Percentiles rank a stretch among this genome's conserved stretches.
These are phyloP conservation scores for Sphaeramia orbicularis DNA, from an alignment of 2,797 vertebrate genomes.

Conservation along the genomic window DNA sequence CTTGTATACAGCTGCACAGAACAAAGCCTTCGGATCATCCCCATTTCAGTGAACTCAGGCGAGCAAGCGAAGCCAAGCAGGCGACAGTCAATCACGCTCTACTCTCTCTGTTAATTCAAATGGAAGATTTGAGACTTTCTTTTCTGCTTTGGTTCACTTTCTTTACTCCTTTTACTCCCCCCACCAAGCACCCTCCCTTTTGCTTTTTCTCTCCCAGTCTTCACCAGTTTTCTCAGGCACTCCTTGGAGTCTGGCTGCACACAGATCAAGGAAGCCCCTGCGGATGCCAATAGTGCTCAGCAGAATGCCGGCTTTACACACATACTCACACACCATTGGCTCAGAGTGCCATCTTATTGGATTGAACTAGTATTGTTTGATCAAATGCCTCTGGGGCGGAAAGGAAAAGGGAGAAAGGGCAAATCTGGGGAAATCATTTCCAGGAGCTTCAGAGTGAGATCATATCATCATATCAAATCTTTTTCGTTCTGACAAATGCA, in stretches of 20 bases:
- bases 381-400: conserved; percentile 19
- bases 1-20: conserved; percentile 43
- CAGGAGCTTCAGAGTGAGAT: conserved; percentile 17
- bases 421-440: conserved; percentile 36
- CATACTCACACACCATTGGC: conserved; percentile 18
- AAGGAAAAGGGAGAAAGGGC: not conserved
- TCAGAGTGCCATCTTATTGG: too few relatives aligned
- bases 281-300: conserved; percentile 36
- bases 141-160: conserved; percentile 30
- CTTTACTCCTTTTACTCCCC: conserved; percentile 9
- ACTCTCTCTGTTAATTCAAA: conserved; percentile 35
- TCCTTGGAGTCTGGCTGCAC: conserved; percentile 23
- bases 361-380: conserved; percentile 49
- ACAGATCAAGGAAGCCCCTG: conserved; percentile 27
- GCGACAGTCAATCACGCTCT: conserved; percentile 13
- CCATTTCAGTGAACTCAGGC: conserved; percentile 28
- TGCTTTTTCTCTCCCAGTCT: not conserved
- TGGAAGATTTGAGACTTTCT: conserved; percentile 39
- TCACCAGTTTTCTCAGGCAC: conserved; percentile 2
- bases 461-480: conserved; percentile 9
- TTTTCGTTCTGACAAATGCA: conserved; percentile 27
- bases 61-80: conserved; percentile 21
- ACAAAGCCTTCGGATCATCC: conserved; percentile 58
- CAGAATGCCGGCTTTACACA: conserved; percentile 19
- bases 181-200: not conserved